These are phyloP conservation scores for Tyto alba DNA, from an alignment of 2,113 vertebrate species.

Conservation along the genomic window DNA sequence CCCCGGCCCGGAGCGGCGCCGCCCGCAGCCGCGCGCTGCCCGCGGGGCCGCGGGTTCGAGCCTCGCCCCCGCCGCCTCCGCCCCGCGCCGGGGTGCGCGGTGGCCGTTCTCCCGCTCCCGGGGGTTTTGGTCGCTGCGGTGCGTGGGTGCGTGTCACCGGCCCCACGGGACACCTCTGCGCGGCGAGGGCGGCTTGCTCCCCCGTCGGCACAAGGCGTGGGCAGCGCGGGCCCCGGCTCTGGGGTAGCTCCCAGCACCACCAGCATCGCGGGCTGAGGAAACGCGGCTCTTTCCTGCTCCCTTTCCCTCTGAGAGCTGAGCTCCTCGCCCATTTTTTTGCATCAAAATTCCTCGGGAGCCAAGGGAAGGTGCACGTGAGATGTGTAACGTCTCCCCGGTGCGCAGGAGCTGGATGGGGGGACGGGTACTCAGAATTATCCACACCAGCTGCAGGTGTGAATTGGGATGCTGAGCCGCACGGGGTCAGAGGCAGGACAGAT, in stretches of 20 bases:
- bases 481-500: neutral
- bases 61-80: neutral
- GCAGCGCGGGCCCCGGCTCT: rapidly evolving
- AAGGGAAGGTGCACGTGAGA: rapidly evolving
- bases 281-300: rapidly evolving
- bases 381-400: rapidly evolving
- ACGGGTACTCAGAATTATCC: rapidly evolving
- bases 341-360: rapidly evolving
- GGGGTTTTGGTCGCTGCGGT: rapidly evolving
- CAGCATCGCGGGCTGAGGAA: rapidly evolving
- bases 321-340: rapidly evolving
- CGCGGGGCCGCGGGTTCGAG: rapidly evolving
- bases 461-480: rapidly evolving
- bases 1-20: neutral
- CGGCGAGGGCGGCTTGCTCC: neutral
- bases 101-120: rapidly evolving
- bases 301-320: neutral
- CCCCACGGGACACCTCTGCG: neutral
- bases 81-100: rapidly evolving
- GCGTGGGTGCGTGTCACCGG: rapidly evolving
- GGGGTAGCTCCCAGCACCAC: rapidly evolving
- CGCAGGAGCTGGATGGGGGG: rapidly evolving
- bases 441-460: rapidly evolving
- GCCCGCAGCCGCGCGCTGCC: rapidly evolving
- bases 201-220: rapidly evolving